Evolutionary conservation across 1,140 invertebrate species (phyloP), one percentile per base, ranked within the genome.

Genomic region (Ceratina calcarata): DNA sequence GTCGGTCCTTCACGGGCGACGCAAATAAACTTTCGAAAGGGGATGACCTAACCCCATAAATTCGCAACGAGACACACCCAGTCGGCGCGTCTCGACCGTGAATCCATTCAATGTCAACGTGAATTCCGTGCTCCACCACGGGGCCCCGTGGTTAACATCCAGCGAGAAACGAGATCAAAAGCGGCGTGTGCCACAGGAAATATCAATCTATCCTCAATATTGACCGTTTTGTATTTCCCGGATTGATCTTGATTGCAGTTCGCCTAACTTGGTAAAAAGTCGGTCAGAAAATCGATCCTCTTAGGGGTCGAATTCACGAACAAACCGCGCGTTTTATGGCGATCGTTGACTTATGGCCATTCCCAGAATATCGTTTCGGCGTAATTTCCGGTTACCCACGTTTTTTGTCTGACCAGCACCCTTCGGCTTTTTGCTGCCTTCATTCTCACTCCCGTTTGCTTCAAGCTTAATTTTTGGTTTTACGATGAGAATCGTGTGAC

Each of bases 1-100:
- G n/a, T 24, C 20, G 64, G 24, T 69, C 58, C 70, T 81, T 16
- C 15, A 4, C 22, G 45, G 15, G 3, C 24, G 82, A 83, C 83
- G 69, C 78, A 76, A 84, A 86, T 86, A 88, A 89, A 86, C 73
- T 73, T 81, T 78, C 51, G 60, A 73, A 85, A 88, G 80, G 83
- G 80, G 66, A 82, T 80, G 85, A 88, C 83, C 84, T 86, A 86
- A 83, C 80, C 85, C 84, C 81, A 91, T 90, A 91, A 91, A 90
- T 90, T 87, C 84, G 79, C 84, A 79, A 67, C 74, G 75, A 76
- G 82, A 89, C 87, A 90, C 89, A 86, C 88, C 88, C 86, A 89
- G 83, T 85, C 83, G 83, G 80, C 78, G 80, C 70, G 72, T 76
- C 80, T 88, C 72, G 80, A 71, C 85, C 85, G 80, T 89, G 86